Base-by-base conservation (phyloP, 1,140 invertebrate genomes). In the Caerostris extrusa region DNA sequence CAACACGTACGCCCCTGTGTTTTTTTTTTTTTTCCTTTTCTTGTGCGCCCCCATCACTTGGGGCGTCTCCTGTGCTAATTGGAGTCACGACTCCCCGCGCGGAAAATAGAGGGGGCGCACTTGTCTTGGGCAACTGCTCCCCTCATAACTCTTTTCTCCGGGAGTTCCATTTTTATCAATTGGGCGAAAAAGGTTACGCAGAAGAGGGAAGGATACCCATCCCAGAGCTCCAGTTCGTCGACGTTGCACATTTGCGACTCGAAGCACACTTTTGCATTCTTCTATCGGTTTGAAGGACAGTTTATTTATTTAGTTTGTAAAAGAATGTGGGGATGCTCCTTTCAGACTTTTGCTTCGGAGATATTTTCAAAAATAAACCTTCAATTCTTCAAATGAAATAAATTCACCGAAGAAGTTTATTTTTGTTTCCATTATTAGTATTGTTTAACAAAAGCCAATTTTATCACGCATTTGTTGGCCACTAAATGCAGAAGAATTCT, bases 121-220 rank as follows among this genome's bases (percentile, higher is more conserved):
- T 55, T 83, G 82, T 83, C 82, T 55, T 83, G 53, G 6, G 82
- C 82, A 83, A 83, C 55, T 83, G 82, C 82, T 53, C 14, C 19
- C 17, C 7, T 64, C 61, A 34, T 34, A 34, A 34, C 34, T 34
- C 34, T 34, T 34, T 34, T 34, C 34, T 34, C 34, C 34, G 34
- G 34, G 34, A 34, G 34, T 34, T 34, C 50, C 71, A 77, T 77
- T 53, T 77, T 53, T 77, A 34, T 77, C 19, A 34, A 34, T 34
- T 8, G 8, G 34, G 8, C 17, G 71, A 77, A 77, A 34, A 77
- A 77, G 71, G 71, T 50, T 4, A 19, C n/a, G 19, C 19, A 50
- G 71, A 77, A 34, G 34, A 53, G n/a, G 7, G 2, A 77, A 34
- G n/a, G 10, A 4, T 6, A 34, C 19, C 50, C 12, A 64, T 64